Conservation (phyloP, 1,140 invertebrate genomes). For the Drosophila cardini region DNA sequence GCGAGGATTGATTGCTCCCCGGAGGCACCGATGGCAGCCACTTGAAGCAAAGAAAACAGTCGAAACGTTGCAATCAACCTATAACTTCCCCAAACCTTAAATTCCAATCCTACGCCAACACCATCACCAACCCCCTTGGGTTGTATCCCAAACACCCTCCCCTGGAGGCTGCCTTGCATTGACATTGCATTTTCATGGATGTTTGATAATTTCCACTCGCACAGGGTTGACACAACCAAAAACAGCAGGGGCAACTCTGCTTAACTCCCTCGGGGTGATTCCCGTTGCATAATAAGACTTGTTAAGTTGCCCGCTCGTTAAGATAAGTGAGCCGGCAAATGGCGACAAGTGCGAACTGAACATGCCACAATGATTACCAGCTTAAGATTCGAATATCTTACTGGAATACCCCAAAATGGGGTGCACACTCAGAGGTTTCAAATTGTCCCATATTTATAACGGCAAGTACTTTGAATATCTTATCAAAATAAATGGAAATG, state of each 20-base stretch:
- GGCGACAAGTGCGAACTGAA: constrained; percentile 78
- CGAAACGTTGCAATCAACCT: constrained; percentile 64
- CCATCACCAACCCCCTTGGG: not conserved
- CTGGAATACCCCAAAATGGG: constrained; percentile 15
- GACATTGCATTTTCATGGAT: constrained; percentile 67
- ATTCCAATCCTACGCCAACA: constrained; percentile 16
- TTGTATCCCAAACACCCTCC: constrained; percentile 26
- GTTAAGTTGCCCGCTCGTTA: constrained; percentile 81
- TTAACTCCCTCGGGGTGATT: constrained; percentile 57
- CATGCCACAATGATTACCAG: constrained; percentile 75
- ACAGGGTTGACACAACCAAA: constrained; percentile 40
- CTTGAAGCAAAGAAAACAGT: constrained; percentile 62
- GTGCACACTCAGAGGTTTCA: constrained; percentile 24
- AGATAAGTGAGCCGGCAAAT: constrained; percentile 82
- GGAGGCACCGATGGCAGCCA: constrained; percentile 55
- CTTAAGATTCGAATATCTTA: constrained; percentile 56
- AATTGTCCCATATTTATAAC: constrained; percentile 6
- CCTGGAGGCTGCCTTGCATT: constrained; percentile 34
- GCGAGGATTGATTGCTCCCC: constrained; percentile 83
- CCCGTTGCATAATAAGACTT: constrained; percentile 80
- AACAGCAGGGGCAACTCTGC: not conserved
- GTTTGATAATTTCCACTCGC: constrained; percentile 67
- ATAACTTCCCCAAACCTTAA: not conserved
- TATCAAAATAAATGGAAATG: constrained; percentile 18
- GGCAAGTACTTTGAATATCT: constrained; percentile 32